These are phyloP conservation scores for Sylvicola fuscatus DNA, from an alignment of 2,888 invertebrate genomes.

Conservation along the genomic window DNA sequence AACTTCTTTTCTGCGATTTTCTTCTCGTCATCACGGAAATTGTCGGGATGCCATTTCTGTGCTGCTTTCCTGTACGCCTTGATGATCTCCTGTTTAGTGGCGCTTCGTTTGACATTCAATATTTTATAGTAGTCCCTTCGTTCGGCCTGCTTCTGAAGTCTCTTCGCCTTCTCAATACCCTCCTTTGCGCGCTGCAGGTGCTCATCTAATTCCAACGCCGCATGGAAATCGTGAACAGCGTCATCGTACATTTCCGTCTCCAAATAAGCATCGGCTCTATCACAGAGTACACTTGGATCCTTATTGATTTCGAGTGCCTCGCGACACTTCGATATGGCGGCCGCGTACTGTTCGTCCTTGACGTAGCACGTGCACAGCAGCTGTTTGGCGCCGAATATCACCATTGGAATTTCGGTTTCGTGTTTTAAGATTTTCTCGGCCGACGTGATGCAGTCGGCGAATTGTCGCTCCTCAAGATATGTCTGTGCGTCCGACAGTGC, in stretches of 20 bases:
- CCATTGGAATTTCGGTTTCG: slow-evolving; percentile 49
- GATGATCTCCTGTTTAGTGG: slow-evolving; percentile 78
- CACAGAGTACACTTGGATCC: slow-evolving; percentile 63
- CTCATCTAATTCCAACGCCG: slow-evolving; percentile 67
- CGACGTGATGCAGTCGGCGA: slow-evolving; percentile 41
- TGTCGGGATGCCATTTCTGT: slow-evolving; percentile 98
- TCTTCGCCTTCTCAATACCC: slow-evolving; percentile 71
- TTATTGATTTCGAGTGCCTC: slow-evolving; percentile 55
- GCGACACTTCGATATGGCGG: slow-evolving; percentile 58
- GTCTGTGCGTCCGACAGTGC: slow-evolving; percentile 43
- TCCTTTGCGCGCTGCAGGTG: slow-evolving; percentile 66
- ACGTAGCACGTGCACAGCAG: slow-evolving; percentile 63
- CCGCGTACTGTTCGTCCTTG: slow-evolving; percentile 43
- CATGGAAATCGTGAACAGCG: slow-evolving; percentile 71
- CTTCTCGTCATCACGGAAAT: slow-evolving; percentile 69
- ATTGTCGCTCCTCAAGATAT: slow-evolving; percentile 38
- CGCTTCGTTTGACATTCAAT: slow-evolving; percentile 72
- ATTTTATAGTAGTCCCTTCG: slow-evolving; percentile 96
- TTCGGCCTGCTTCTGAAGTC: slow-evolving; percentile 79
- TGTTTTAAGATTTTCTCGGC: slow-evolving; percentile 43
- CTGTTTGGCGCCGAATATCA: slow-evolving; percentile 51
- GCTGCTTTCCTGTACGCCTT: slow-evolving; percentile 95
- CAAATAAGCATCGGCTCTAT: slow-evolving; percentile 81
- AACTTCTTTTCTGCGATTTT: slow-evolving; percentile 92
- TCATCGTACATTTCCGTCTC: slow-evolving; percentile 82